Conservation (phyloP, 2,797 vertebrate genomes). For the Girardinus metallicus region DNA sequence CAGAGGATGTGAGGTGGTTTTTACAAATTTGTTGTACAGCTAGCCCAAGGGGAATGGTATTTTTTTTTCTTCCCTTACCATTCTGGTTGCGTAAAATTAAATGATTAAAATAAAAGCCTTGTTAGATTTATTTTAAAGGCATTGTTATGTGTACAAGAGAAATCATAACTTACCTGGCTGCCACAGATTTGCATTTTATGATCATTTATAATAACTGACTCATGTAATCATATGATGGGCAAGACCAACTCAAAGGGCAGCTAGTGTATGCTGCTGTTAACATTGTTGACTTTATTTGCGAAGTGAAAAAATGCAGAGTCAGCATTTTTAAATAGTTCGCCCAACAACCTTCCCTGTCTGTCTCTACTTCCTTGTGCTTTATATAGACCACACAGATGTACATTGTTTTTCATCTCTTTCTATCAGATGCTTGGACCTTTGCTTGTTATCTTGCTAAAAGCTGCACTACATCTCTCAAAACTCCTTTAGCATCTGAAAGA, state of each 20-base stretch:
- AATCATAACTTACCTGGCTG: not conserved
- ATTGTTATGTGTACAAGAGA: not conserved
- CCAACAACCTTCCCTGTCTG: slow-evolving; percentile 1
- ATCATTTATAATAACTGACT: slow-evolving; percentile 50
- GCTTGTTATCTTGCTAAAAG: slow-evolving; percentile 33
- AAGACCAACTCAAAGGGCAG: not conserved
- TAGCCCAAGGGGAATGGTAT: not conserved
- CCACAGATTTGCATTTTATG: slow-evolving; percentile 36
- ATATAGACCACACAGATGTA: slow-evolving; percentile 21
- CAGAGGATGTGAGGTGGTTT: not conserved
- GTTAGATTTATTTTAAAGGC: not conserved
- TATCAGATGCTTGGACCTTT: slow-evolving; percentile 47
- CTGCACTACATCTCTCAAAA: slow-evolving; percentile 41
- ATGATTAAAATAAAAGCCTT: not conserved
- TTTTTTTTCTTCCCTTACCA: not conserved
- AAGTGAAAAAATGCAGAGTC: slow-evolving; percentile 24
- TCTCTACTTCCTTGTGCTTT: slow-evolving; percentile 9
- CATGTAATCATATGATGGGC: slow-evolving; percentile 21
- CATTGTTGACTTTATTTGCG: not conserved
- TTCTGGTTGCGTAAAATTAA: not conserved
- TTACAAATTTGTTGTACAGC: not conserved
- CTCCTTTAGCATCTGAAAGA: slow-evolving; percentile 59
- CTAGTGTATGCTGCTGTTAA: not conserved
- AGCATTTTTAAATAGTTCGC: slow-evolving; percentile 9
- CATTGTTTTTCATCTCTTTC: slow-evolving; percentile 37